phyloP scores from a whole-genome alignment of 2,888 invertebrate genomes.

The Dysmachus trigonus region DNA sequence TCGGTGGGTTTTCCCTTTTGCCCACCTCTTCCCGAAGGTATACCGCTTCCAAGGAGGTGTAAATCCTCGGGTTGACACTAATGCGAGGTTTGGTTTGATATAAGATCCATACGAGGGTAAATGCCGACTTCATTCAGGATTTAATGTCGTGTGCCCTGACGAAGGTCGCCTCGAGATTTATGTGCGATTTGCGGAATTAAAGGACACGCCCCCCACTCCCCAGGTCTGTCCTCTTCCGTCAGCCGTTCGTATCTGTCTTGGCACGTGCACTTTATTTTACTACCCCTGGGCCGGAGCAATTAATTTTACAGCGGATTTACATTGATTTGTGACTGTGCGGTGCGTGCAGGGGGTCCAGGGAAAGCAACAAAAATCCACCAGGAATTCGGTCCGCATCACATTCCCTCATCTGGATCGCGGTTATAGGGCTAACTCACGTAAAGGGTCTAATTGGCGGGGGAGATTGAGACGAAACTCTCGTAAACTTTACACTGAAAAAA shows the following conservation, averaged over 20 bases:
- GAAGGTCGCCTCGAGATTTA: slow-evolving; percentile 47
- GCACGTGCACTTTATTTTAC: background rate
- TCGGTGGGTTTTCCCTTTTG: background rate
- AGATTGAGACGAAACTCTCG: background rate
- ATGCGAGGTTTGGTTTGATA: slow-evolving; percentile 42
- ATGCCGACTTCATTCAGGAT: slow-evolving; percentile 47
- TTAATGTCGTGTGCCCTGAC: slow-evolving; percentile 47
- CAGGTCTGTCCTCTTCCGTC: background rate
- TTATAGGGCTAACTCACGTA: background rate
- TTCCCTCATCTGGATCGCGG: background rate
- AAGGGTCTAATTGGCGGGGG: background rate
- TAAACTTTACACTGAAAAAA: too few species aligned
- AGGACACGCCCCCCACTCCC: background rate
- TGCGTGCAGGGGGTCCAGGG: background rate
- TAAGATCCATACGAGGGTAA: slow-evolving; percentile 36
- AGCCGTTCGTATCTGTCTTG: background rate
- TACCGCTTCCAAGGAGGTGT: slow-evolving; percentile 30
- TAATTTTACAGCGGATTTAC: background rate
- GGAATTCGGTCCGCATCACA: background rate
- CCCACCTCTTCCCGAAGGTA: background rate
- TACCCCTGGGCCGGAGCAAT: background rate
- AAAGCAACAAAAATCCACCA: background rate
- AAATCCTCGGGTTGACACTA: slow-evolving; percentile 47
- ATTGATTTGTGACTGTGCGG: background rate
- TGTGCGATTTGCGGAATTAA: slow-evolving; percentile 45